These are phyloP conservation scores for Hiodon alosoides DNA, from an alignment of 2,113 vertebrate genomes.

Conservation along the genomic window DNA sequence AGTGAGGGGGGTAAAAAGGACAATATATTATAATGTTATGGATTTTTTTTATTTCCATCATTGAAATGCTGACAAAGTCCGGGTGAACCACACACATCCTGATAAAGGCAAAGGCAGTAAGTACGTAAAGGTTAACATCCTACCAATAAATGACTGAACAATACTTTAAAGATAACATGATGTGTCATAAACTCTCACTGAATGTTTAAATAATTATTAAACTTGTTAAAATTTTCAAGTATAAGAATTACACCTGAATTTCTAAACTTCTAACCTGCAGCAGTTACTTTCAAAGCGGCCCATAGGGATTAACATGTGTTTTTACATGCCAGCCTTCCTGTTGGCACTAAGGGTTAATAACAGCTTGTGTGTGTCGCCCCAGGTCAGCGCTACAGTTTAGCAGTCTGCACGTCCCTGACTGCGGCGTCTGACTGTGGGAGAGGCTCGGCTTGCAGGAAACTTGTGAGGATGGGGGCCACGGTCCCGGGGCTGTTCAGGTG, in stretches of 20 bases:
- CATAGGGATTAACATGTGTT: no score
- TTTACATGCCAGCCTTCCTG: no score
- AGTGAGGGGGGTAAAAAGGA: not conserved
- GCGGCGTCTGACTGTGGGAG: constrained; percentile 17
- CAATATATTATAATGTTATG: not conserved
- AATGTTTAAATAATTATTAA: not conserved
- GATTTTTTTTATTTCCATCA: not conserved
- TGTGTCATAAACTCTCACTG: not conserved
- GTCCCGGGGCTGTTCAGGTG: constrained; percentile 44
- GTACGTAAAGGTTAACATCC: not conserved
- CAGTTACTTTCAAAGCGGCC: not conserved
- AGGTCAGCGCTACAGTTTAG: constrained; percentile 10
- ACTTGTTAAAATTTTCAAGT: no score
- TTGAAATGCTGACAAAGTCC: not conserved
- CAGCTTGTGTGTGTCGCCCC: not conserved
- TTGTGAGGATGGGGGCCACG: constrained; percentile 40
- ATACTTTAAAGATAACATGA: not conserved
- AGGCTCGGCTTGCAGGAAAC: constrained; percentile 44
- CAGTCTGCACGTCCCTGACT: not conserved
- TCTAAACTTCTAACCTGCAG: not conserved
- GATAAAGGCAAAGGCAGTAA: not conserved
- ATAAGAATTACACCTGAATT: not conserved
- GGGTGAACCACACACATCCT: not conserved
- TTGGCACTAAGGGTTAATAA: no score
- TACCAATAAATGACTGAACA: constrained; percentile 6